Percentiles rank a stretch among this genome's conserved stretches.
Conservation (phyloP, 2,888 invertebrate species). For the Netelia melanura region DNA sequence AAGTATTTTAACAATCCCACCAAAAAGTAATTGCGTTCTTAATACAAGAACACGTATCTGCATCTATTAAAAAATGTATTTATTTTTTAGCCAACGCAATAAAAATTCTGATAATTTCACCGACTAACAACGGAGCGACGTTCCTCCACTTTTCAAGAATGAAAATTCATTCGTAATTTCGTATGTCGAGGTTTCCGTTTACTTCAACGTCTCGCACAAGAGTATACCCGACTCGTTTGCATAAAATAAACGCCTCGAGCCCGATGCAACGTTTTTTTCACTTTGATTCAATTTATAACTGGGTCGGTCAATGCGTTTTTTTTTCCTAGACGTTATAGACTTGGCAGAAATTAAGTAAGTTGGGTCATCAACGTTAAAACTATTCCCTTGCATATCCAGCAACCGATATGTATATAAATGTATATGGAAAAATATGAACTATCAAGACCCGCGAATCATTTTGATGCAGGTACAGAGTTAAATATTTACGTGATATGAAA, state of each 20-base stretch:
- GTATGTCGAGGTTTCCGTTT: constrained; percentile 23
- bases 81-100: not conserved
- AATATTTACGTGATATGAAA: constrained; percentile 31
- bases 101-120: constrained; percentile 22
- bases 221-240: not conserved
- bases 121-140: not conserved
- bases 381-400: constrained; percentile 8
- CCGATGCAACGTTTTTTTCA: constrained; percentile 8
- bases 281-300: constrained; percentile 11
- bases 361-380: constrained; percentile 51
- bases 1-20: not conserved
- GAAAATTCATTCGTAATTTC: constrained; percentile 36
- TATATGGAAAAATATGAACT: constrained; percentile 34
- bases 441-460: constrained; percentile 20
- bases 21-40: too few species aligned
- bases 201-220: constrained; percentile 43
- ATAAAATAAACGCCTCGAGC: not conserved
- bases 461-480: constrained; percentile 24
- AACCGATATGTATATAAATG: not conserved
- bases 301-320: not conserved
- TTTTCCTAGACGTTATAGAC: constrained; percentile 16
- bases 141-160: not conserved
- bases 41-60: too few species aligned
- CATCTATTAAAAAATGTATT: too few species aligned
- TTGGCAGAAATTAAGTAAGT: constrained; percentile 50